Evolutionary conservation across 2,113 vertebrate species (phyloP), one percentile per base, ranked within the genome.

Genomic region (Ceratotherium simum): DNA sequence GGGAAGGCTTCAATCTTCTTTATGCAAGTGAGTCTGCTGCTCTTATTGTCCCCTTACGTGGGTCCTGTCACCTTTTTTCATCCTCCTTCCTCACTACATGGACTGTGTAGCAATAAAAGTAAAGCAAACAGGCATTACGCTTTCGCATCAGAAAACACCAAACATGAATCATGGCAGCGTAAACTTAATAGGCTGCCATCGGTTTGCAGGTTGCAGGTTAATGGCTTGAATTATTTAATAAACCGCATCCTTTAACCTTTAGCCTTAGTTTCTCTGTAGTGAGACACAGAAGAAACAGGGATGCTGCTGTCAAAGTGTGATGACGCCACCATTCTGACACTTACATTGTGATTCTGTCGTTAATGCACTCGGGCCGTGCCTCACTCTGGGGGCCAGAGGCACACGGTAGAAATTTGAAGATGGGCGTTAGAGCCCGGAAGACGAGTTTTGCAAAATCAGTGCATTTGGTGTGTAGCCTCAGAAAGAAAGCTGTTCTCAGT

Each of bases 181-280:
- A 70, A 96, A 98, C 90, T 98, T 98, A 98, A 97, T 75, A 97
- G 90, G 97, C 69, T 92, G 91, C 76, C 46, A 76, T 94, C 2
- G 76, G 84, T n/a, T 87, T 86, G 84, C 72, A 97, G 98, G 98
- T 98, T 98, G 98, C 92, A 98, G 98, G 98, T 98, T 98, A 98
- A 98, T 18, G 8, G 92, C 96, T 98, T 97, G 84, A 95, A 96
- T 98, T 97, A 96, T 98, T 98, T 96, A 96, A 95, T 98, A 89
- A 96, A 90, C 60, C 73, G 27, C 25, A 79, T 98, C 97, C 90
- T 98, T 98, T 98, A 98, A 97, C 70, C 83, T 98, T 70, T 96
- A 98, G 92, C 93, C 96, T 98, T 67, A 60, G 60, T 96, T 92
- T 85, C 91, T 95, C 93, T 75, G 27, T 56, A 70, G 78, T 82